phyloP scores from a whole-genome alignment of 2,797 vertebrate genomes.

The Acanthopagrus latus region DNA sequence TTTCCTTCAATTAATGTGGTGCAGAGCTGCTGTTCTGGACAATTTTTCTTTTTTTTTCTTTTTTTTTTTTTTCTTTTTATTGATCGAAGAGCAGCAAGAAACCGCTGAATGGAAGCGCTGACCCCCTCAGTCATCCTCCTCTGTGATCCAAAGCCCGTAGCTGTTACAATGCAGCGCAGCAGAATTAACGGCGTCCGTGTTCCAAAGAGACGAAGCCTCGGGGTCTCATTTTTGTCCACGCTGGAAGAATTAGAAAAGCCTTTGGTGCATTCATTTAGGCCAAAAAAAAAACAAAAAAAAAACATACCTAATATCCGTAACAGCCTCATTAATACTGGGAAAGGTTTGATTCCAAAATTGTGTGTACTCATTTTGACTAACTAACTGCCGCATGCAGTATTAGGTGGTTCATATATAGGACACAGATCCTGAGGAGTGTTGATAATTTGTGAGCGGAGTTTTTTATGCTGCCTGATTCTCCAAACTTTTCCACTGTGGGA shows the following conservation, averaged over 20 bases:
- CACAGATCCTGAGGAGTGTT: constrained; percentile 48
- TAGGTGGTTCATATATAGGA: constrained; percentile 52
- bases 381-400: constrained; percentile 41
- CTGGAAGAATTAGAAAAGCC: constrained; percentile 59
- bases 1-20: constrained; percentile 35
- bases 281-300: not conserved
- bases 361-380: constrained; percentile 52
- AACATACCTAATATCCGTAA: constrained; percentile 60
- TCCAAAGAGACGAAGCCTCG: constrained; percentile 49
- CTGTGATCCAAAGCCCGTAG: constrained; percentile 35
- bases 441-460: constrained; percentile 54
- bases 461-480: constrained; percentile 39
- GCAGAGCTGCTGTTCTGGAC: constrained; percentile 19
- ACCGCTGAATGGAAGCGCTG: constrained; percentile 38
- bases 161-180: constrained; percentile 28
- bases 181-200: constrained; percentile 39
- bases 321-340: constrained; percentile 59
- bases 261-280: constrained; percentile 48
- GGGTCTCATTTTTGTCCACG: constrained; percentile 53
- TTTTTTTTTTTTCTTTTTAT: constrained; percentile 11
- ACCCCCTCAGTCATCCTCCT: constrained; percentile 43
- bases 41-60: not conserved
- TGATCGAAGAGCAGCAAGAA: constrained; percentile 44
- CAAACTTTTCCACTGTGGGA: constrained; percentile 36
- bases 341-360: constrained; percentile 57